Conservation (phyloP, 2,888 invertebrate species). For the Elysia crispata region DNA sequence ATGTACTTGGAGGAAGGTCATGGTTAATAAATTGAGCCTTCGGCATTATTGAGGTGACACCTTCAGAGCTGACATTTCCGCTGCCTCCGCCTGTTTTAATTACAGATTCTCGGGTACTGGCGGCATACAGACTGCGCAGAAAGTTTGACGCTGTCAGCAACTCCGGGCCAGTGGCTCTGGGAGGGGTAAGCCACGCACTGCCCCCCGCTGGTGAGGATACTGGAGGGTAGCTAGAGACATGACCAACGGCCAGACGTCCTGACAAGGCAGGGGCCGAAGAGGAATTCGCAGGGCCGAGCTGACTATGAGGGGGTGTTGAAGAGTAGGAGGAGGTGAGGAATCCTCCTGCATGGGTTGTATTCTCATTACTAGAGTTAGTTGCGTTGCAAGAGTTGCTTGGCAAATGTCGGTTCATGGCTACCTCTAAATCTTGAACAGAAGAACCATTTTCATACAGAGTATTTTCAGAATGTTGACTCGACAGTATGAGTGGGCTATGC, state of each 20-base stretch:
- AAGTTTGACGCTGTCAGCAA: slow-evolving; percentile 91
- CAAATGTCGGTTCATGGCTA: slow-evolving; percentile 97
- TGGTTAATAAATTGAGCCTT: no score
- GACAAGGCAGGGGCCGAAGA: neutral
- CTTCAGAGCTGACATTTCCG: slow-evolving; percentile 55
- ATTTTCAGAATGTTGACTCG: no score
- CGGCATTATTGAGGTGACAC: no score
- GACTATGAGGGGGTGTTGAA: neutral
- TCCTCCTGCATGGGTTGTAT: no score
- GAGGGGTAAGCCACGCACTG: slow-evolving; percentile 85
- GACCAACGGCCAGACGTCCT: neutral
- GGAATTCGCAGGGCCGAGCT: no score
- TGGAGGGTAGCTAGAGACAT: neutral
- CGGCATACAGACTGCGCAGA: slow-evolving; percentile 90
- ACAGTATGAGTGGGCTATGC: no score
- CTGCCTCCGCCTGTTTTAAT: slow-evolving; percentile 86
- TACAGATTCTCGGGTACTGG: slow-evolving; percentile 90
- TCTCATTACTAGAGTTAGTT: neutral
- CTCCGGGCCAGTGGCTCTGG: slow-evolving; percentile 76
- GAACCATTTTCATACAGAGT: slow-evolving; percentile 39
- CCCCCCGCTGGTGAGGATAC: slow-evolving; percentile 73
- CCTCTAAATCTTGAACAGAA: slow-evolving; percentile 94
- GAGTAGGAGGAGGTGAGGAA: neutral
- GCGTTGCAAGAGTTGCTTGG: slow-evolving; percentile 76
- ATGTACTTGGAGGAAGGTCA: slow-evolving; percentile 32